A percentile compares a stretch with the other conserved stretches of the same genome.
Conservation (phyloP, 2,888 invertebrate genomes). For the Agrotis ipsilon region DNA sequence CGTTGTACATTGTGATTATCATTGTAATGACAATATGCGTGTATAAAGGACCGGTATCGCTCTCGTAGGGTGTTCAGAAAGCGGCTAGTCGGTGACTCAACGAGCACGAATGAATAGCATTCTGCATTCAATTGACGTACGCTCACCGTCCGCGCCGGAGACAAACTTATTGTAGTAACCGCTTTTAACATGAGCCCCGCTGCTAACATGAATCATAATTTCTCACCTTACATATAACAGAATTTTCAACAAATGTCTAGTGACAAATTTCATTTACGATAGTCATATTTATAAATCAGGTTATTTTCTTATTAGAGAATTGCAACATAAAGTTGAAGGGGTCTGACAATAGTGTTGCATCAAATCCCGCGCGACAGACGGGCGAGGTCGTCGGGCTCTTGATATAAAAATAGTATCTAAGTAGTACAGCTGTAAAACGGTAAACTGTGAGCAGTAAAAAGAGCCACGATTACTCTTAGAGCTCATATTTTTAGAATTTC, state of each 20-base stretch:
- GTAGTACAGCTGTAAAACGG: conserved; percentile 66
- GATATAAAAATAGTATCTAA: conserved; percentile 70
- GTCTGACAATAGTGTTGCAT: conserved; percentile 80
- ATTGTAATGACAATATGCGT: conserved; percentile 54
- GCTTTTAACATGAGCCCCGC: conserved; percentile 71
- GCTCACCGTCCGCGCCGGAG: conserved; percentile 73
- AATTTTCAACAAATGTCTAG: conserved; percentile 53
- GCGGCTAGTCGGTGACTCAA: conserved; percentile 83
- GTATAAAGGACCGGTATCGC: conserved; percentile 60
- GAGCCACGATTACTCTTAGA: conserved; percentile 51
- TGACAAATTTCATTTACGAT: conserved; percentile 41
- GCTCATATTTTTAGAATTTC: conserved; percentile 63
- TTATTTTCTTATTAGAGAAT: conserved; percentile 66
- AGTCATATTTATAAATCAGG: conserved; percentile 63
- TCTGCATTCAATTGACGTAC: conserved; percentile 84
- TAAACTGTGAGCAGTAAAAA: conserved; percentile 63
- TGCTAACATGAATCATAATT: conserved; percentile 77
- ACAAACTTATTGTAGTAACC: conserved; percentile 76
- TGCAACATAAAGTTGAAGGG: conserved; percentile 74
- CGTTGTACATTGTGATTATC: conserved; percentile 53
- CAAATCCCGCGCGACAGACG: conserved; percentile 75
- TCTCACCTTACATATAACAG: conserved; percentile 64
- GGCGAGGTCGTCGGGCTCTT: conserved; percentile 77
- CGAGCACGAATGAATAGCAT: conserved; percentile 79
- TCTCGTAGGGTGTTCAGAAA: conserved; percentile 74